Evolutionary conservation across 2,888 invertebrate genomes (phyloP), one percentile per base, ranked within the genome.

Genomic region (Leptarthrus brevirostris): DNA sequence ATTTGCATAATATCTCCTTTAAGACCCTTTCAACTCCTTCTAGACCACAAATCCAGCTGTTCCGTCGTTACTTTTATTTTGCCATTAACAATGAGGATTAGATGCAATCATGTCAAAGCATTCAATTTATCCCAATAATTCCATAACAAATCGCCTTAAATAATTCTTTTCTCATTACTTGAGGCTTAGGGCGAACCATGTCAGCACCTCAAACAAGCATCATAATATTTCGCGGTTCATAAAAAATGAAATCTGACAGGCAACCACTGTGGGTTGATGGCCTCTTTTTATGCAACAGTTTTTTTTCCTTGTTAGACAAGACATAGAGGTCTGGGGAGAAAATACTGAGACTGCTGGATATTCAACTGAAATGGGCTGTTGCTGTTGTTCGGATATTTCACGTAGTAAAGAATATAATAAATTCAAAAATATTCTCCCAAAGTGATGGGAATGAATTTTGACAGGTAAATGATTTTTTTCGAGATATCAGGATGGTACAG

Each of bases 91-190:
- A 64, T 44, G 24, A 40, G 64, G 64, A 64, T 64, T 64, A 64
- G 64, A 24, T 20, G 64, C 64, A 64, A 64, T 64, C 40, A 47
- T 64, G 64, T 64, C 64, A 64, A 64, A 64, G 44, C 64, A 64
- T 64, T 24, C 47, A 64, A 47, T 44, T 40, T 44, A 47, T 40
- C 24, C 40, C 44, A 44, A 64, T 64, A 64, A 64, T 64, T 64
- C 64, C 64, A 64, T 64, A 64, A 64, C 64, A 64, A 64, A 64
- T 64, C 64, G 24, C 47, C 64, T 64, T n/a, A 36, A 64, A 64
- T 64, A 64, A 64, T 64, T 64, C 64, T 24, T 64, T 64, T 10
- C 64, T 64, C 44, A 64, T 64, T 64, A 47, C 64, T 24, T 24
- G 22, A 44, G 44, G 22, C 64, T 44, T 64, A 64, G 64, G 64